Evolutionary conservation across 1,140 invertebrate genomes (phyloP).

Genomic region (Euborellia annulipes): DNA sequence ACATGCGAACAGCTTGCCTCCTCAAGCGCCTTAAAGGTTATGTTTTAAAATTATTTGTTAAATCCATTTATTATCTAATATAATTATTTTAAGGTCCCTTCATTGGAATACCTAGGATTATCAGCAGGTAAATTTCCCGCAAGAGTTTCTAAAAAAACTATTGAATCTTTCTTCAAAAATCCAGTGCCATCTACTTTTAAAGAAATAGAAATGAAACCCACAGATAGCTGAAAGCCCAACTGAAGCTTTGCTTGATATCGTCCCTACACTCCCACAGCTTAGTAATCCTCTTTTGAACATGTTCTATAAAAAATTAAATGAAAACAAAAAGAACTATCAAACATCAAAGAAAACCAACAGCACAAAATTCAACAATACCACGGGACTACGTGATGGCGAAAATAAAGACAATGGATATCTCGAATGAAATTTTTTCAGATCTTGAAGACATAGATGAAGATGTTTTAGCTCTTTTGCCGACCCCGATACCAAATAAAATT

Average conservation of each 20-base stretch:
- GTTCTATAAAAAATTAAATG: background rate
- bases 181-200: background rate
- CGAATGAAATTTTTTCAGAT: conserved; percentile 32
- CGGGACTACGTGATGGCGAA: conserved; percentile 13
- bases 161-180: conserved; percentile 5
- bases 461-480: conserved; percentile 26
- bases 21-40: too few species aligned
- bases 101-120: conserved; percentile 52
- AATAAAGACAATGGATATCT: conserved; percentile 15
- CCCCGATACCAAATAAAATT: conserved; percentile 23
- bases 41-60: too few species aligned
- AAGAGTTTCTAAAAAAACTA: conserved; percentile 26
- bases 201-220: background rate
- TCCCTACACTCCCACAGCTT: background rate
- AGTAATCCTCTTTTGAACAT: background rate
- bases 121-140: conserved; percentile 61
- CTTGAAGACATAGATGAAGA: conserved; percentile 28
- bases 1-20: too few species aligned
- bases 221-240: background rate
- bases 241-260: background rate
- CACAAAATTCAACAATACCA: too few species aligned
- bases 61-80: too few species aligned
- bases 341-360: background rate
- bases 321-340: background rate
- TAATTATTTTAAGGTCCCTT: conserved; percentile 21